Evolutionary conservation across 1,140 invertebrate species (phyloP), one percentile per base, ranked within the genome.

Genomic region (Drosophila fuyamai): DNA sequence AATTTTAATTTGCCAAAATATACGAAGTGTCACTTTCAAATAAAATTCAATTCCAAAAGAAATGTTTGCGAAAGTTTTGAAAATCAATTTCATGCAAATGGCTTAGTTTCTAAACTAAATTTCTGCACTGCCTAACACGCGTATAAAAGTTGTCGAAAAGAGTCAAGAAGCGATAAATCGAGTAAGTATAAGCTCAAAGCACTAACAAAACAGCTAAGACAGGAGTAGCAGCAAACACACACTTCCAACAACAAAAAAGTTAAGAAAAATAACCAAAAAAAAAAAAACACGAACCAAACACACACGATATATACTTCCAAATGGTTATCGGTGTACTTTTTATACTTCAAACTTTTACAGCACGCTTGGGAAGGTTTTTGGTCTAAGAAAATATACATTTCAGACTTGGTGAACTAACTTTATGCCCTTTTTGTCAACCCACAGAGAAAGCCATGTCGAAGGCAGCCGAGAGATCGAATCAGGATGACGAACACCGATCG

Each of bases 371-470:
- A 91, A 56, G 76, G 77, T 83, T 76, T 62, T 79, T 73, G 67
- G 74, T 72, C 70, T 59, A 71, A 66, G 76, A 56, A 59, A 61
- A 67, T 14, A 47, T 27, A 54, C 44, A 59, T 47, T 50, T 57
- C 6, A 8, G 18, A 54, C 18, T 59, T 48, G 32, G 18, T 12
- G 6, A 65, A 65, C 81, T 75, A 81, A 76, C 70, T 51, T 36
- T 13, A 9, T 68, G 48, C 7, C 56, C 27, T 38, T 72, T 63
- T 56, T 79, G 60, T 71, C 91, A 79, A 77, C 50, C 66, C 65
- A 79, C 93, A 97, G 96, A 95, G 76, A 95, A 96, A 94, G 96
- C 96, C 83, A 93, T 97, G 91, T 94, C 90, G 4, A 91, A 90
- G 65, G 57, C 67, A 94, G 65, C 76, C 50, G 81, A 82, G 94